Evolutionary conservation across 35 echinoderm and acorn worm species (phyloP), one percentile per base, ranked within the genome.

Genomic region (Apostichopus californicus): DNA sequence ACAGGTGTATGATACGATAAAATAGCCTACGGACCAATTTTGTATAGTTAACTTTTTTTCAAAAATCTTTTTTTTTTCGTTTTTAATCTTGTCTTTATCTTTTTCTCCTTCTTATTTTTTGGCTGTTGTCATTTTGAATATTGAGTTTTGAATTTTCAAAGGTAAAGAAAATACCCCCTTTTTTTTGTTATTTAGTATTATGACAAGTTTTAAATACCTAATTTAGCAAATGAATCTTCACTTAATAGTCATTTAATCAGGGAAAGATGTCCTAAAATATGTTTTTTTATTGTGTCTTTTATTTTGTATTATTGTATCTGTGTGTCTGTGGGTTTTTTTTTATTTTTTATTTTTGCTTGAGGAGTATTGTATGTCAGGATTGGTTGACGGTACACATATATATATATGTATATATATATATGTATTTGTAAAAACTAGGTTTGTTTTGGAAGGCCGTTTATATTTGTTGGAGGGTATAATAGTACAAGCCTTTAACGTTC

Each of bases 221-320:
- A 75, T 75, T 75, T 75, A 75, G 17, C 71, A 75, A 75, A 75
- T 75, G 71, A 75, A 75, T 18, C 71, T 75, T 75, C 5, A 18
- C n/a, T 7, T 75, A 75, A 75, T 75, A 75, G 71, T 75, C 71
- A 75, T 75, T 75, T 75, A 75, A 75, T 75, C 71, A 75, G 71
- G 71, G n/a, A 75, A n/a, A 75, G 18, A n/a, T 75, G 71, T 75
- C 71, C 20, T 75, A 0, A 14, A 75, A 75, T 14, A 14, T 75
- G 71, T n/a, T 61, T 61, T 12, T 61, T 5, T 61, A 2, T 61
- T 75, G 17, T 75, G 13, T 20, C 20, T 75, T n/a, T 18, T 75
- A 13, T 61, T 75, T 18, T 46, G 34, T 46, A 46, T 46, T 3
- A 46, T 46, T 46, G 34, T 46, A 46, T 46, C 34, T 46, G 2